A percentile compares a stretch with the other conserved stretches of the same genome.
Evolutionary conservation across 2,797 vertebrate species (phyloP).

Genomic region (Oreortyx pictus): DNA sequence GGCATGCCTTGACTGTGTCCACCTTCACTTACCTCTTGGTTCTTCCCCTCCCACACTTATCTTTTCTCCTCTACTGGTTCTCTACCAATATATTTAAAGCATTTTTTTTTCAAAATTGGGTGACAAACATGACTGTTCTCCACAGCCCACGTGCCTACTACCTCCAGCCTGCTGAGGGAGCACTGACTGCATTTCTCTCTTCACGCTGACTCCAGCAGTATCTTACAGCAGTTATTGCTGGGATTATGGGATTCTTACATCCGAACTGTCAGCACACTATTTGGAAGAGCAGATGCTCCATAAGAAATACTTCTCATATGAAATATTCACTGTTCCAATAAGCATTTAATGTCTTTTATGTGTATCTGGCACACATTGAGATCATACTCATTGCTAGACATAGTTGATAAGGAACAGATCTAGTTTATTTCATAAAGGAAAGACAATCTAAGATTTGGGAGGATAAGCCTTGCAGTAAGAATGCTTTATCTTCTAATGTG

Average conservation of each 20-base stretch:
- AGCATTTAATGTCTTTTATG: neutral
- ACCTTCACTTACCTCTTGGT: neutral
- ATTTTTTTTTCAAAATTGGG: neutral
- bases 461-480: neutral
- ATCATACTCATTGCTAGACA: neutral
- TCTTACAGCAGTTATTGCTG: neutral
- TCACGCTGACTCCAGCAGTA: neutral
- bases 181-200: neutral
- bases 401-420: neutral
- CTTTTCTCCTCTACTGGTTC: neutral
- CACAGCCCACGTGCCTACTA: neutral
- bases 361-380: neutral
- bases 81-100: neutral
- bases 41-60: neutral
- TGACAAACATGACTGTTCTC: neutral
- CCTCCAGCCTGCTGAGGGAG: neutral
- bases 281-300: neutral
- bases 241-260: neutral
- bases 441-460: neutral
- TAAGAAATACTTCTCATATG: neutral
- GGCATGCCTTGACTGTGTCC: neutral
- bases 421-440: conserved; percentile 5
- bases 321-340: neutral
- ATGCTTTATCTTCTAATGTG: conserved; percentile 19
- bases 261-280: neutral